These are phyloP conservation scores for Catocala fraxini DNA, from an alignment of 2,888 invertebrate genomes.

Conservation along the genomic window DNA sequence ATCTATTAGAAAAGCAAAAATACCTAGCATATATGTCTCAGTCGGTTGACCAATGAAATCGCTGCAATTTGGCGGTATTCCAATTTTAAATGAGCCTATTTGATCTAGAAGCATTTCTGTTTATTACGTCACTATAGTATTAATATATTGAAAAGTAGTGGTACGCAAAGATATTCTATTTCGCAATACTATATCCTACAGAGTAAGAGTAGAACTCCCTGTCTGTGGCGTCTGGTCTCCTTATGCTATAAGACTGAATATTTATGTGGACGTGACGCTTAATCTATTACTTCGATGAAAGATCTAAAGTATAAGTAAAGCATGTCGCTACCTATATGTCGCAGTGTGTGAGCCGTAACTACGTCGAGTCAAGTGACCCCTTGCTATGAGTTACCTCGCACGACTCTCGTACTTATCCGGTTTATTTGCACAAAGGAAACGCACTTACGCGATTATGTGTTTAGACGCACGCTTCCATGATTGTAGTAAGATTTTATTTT, in stretches of 20 bases:
- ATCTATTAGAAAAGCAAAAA: no score
- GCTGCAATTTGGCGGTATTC: no score
- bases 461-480: constrained; percentile 52
- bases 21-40: no score
- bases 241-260: constrained; percentile 64
- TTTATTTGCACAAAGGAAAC: constrained; percentile 18
- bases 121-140: no score
- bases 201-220: constrained; percentile 38
- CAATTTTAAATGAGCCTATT: background rate
- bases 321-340: constrained; percentile 43
- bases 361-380: constrained; percentile 1
- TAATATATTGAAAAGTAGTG: no score
- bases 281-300: constrained; percentile 33
- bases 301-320: constrained; percentile 28
- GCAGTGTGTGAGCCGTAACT: constrained; percentile 24
- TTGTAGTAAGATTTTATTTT: constrained; percentile 43
- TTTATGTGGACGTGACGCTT: constrained; percentile 65
- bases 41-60: no score
- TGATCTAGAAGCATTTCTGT: no score
- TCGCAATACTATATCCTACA: constrained; percentile 33
- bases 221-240: constrained; percentile 65
- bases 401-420: constrained; percentile 11
- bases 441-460: constrained; percentile 29
- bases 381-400: constrained; percentile 12
- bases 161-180: background rate